These are phyloP conservation scores for Geotrupes spiniger DNA, from an alignment of 2,888 invertebrate genomes.

Conservation along the genomic window DNA sequence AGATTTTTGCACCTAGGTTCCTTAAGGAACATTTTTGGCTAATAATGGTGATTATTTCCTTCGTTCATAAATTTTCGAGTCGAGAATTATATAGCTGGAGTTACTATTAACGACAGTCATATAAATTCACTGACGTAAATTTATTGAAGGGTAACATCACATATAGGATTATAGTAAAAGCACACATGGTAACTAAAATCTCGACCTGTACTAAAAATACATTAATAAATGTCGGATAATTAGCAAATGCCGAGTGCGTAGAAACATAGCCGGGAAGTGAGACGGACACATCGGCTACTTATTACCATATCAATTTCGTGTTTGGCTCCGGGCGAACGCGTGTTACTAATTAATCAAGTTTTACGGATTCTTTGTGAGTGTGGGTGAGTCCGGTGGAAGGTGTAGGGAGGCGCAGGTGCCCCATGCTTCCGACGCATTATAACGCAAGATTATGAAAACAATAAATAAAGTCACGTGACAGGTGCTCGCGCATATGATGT, in stretches of 20 bases:
- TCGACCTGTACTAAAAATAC: background rate
- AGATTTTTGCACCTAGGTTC: too few species aligned
- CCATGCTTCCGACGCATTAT: slow-evolving; percentile 30
- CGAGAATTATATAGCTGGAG: too few species aligned
- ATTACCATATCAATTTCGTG: slow-evolving; percentile 37
- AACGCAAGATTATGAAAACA: slow-evolving; percentile 34
- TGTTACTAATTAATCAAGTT: slow-evolving; percentile 36
- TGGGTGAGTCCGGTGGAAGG: slow-evolving; percentile 24
- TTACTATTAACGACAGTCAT: slow-evolving; percentile 1
- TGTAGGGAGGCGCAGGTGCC: slow-evolving; percentile 35
- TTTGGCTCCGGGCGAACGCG: slow-evolving; percentile 29
- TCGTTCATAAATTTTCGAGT: too few species aligned
- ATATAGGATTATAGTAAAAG: too few species aligned
- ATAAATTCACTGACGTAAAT: background rate
- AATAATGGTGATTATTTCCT: too few species aligned
- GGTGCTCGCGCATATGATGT: slow-evolving; percentile 35
- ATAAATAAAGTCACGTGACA: slow-evolving; percentile 38
- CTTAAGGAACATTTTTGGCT: too few species aligned
- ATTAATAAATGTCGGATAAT: background rate
- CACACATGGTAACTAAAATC: background rate
- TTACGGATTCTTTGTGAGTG: slow-evolving; percentile 32
- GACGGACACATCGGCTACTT: slow-evolving; percentile 16
- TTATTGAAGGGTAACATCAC: too few species aligned
- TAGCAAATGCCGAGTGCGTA: background rate
- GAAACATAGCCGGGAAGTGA: background rate